Base-by-base conservation (phyloP, 1,140 invertebrate genomes). In the Sycophaga agraensis region DNA sequence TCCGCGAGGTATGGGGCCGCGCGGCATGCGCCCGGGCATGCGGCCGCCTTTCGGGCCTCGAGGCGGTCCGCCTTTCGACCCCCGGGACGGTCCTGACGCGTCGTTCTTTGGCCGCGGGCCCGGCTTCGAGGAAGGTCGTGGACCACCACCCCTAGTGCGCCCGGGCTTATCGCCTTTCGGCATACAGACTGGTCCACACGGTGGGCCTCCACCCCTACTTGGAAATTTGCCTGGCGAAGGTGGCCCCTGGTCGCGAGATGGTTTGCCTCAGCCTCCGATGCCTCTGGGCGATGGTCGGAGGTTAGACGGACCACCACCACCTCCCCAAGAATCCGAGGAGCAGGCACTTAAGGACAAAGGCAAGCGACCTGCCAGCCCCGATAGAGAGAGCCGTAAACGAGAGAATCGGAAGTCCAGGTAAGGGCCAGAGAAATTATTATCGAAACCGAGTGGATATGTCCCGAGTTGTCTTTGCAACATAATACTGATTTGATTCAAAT, bases 1-100 rank as follows among this genome's bases (percentile, higher is more conserved):
- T 73, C 78, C 77, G 1, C 74, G 84, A 22, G 82, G 83, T 19
- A 76, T 81, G 68, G 80, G 76, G 6, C 77, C 76, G 5, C 63
- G 77, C n/a, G 76, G 76, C 12, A 76, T 77, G 76, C 71, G 82
- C 40, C 71, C 79, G 3, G 75, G 74, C 26, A 77, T 79, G 74
- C 72, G 78, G 19, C 73, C 76, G 26, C 70, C 72, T 7, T 79
- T 77, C 26, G 62, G 62, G n/a, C 51, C 51, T 6, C 19, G 62
- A 6, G 48, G 55, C 2, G 49, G 46, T 11, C 59, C 57, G 11
- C 22, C 26, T 3, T 43, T 43, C 19, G 59, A 46, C 31, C 57
- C 55, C 2, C 54, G 55, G 2, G 55, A 49, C n/a, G 60, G 69
- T 12, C 65, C 74, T 21, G 80, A 80, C 54, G 70, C 77, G 0